phyloP scores from a whole-genome alignment of 1,140 invertebrate species.

The Piezodorus guildinii region DNA sequence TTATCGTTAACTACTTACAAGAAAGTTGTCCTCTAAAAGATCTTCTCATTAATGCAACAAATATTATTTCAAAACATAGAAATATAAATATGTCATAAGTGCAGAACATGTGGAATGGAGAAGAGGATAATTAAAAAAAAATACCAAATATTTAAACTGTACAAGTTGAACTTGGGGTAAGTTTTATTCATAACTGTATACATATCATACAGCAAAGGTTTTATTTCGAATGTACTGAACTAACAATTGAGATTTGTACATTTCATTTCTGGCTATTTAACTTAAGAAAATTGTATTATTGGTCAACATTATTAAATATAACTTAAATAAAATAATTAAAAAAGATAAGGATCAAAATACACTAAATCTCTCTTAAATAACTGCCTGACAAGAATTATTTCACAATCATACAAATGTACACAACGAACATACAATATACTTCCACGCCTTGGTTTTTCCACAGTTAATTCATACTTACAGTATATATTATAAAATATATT shows the following conservation, averaged over 20 bases:
- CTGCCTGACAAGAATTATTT: not conserved
- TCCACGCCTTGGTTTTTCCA: not conserved
- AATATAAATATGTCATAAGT: not conserved
- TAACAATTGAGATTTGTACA: conserved; percentile 14
- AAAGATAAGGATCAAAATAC: conserved; percentile 8
- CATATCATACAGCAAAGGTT: conserved; percentile 1
- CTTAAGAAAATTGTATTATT: not conserved
- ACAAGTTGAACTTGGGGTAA: conserved; percentile 11
- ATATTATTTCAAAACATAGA: conserved; percentile 2
- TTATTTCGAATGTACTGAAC: conserved; percentile 1
- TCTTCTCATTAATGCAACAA: not conserved
- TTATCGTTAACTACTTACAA: no score
- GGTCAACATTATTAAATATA: not conserved
- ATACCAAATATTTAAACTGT: not conserved
- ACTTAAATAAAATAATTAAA: not conserved
- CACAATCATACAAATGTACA: conserved; percentile 15
- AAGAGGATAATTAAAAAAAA: conserved; percentile 4
- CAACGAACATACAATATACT: not conserved
- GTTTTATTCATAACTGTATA: conserved; percentile 16
- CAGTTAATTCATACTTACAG: not conserved
- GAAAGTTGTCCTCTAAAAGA: no score
- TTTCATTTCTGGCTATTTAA: conserved; percentile 5
- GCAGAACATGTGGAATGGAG: conserved; percentile 10
- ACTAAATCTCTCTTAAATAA: not conserved
- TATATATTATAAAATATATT: not conserved